phyloP scores from a whole-genome alignment of 2,113 vertebrate species.

The Porphyrio hochstetteri region DNA sequence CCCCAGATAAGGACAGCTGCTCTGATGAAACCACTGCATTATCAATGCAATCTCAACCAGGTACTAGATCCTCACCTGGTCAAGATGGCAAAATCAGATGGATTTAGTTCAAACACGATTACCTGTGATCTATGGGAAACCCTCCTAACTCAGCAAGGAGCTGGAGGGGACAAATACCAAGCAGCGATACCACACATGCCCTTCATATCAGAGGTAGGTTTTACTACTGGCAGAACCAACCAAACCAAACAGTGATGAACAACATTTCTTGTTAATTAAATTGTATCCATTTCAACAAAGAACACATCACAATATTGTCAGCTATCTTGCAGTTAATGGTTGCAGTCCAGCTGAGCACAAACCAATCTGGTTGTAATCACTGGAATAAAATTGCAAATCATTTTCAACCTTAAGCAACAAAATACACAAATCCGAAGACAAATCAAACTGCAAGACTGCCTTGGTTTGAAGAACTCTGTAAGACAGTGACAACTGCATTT shows the following conservation, averaged over 20 bases:
- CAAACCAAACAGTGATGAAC: rapidly evolving
- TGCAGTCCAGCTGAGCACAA: background rate
- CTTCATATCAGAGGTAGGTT: background rate
- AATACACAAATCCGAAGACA: background rate
- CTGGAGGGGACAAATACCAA: background rate
- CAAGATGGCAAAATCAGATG: background rate
- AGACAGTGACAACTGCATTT: background rate
- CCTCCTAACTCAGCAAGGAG: background rate
- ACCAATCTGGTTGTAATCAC: background rate
- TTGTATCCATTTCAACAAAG: rapidly evolving
- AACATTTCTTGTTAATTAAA: background rate
- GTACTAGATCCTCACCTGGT: background rate
- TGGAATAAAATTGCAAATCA: background rate
- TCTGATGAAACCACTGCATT: background rate
- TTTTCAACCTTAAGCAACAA: background rate
- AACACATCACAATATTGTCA: background rate
- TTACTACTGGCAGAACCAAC: background rate
- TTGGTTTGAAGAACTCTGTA: background rate
- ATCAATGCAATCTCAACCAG: rapidly evolving
- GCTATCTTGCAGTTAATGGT: background rate
- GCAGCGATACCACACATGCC: rapidly evolving
- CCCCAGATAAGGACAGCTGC: background rate
- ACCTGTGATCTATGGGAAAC: background rate
- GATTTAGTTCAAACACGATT: background rate
- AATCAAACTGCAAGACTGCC: rapidly evolving